These are phyloP conservation scores for Rhopalosiphum maidis DNA, from an alignment of 1,140 invertebrate species.

Conservation along the genomic window DNA sequence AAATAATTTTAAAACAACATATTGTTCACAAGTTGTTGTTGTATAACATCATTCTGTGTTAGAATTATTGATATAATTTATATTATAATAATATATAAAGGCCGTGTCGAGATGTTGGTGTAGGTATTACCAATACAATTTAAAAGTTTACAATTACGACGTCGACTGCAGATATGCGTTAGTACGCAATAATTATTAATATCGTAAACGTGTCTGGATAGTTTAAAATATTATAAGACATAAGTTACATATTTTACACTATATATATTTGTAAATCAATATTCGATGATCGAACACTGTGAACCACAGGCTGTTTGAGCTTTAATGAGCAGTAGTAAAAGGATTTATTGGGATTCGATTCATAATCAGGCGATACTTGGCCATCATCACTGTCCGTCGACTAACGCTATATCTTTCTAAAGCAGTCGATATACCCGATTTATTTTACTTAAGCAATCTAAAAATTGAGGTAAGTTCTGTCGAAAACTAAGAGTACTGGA, in stretches of 20 bases:
- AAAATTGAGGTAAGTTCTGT: neutral
- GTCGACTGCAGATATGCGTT: neutral
- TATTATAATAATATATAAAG: neutral
- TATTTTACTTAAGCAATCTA: no score
- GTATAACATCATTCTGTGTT: neutral
- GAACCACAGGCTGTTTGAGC: neutral
- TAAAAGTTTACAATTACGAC: neutral
- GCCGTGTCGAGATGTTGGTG: neutral
- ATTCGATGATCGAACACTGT: neutral
- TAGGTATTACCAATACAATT: neutral
- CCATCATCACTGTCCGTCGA: no score
- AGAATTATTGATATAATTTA: neutral
- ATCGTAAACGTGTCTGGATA: neutral
- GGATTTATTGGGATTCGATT: no score
- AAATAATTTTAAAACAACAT: conserved; percentile 14
- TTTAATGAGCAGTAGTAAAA: neutral
- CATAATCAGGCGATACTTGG: no score
- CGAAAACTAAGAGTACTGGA: neutral
- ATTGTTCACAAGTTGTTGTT: neutral
- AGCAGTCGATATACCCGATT: no score
- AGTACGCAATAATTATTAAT: neutral
- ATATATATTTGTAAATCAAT: neutral
- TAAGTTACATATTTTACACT: neutral
- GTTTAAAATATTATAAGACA: neutral
- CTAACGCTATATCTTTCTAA: no score